phyloP scores from a whole-genome alignment of 2,888 invertebrate genomes.

The Hedya salicella region DNA sequence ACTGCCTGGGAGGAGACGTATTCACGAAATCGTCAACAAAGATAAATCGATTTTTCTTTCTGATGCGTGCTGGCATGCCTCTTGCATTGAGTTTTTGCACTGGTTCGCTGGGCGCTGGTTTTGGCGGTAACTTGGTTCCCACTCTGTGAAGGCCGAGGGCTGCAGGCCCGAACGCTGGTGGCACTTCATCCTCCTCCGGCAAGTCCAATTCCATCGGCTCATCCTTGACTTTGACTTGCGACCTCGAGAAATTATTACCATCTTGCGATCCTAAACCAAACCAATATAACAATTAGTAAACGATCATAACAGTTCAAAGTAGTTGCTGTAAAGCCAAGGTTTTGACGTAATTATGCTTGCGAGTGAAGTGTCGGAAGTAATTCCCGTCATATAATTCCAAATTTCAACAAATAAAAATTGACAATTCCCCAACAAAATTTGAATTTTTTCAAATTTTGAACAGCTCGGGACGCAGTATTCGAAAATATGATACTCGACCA shows the following conservation, averaged over 20 bases:
- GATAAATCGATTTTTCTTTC: conserved; percentile 95
- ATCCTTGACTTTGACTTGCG: conserved; percentile 77
- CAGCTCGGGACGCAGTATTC: conserved; percentile 56
- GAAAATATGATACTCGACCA: conserved; percentile 44
- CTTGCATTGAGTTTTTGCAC: conserved; percentile 93
- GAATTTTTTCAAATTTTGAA: conserved; percentile 85
- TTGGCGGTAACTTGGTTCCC: conserved; percentile 90
- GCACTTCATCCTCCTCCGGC: conserved; percentile 88
- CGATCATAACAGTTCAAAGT: conserved; percentile 20
- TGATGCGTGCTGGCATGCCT: conserved; percentile 95
- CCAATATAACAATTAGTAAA: conserved; percentile 46
- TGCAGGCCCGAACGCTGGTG: conserved; percentile 91
- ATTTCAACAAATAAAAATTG: conserved; percentile 62
- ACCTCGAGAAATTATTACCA: conserved; percentile 62
- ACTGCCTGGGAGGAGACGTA: conserved; percentile 88
- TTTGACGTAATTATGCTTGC: conserved; percentile 37
- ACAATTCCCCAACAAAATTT: conserved; percentile 75
- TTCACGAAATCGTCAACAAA: conserved; percentile 95
- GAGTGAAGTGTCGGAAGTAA: conserved; percentile 39
- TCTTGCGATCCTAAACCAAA: conserved; percentile 66
- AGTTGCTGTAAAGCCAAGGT: conserved; percentile 23
- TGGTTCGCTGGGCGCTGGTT: conserved; percentile 89
- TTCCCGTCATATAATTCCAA: conserved; percentile 51
- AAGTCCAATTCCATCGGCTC: conserved; percentile 87
- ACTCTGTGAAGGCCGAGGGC: conserved; percentile 92